Base-by-base conservation (phyloP, 2,797 vertebrate species). In the Zenarchopterus dispar region DNA sequence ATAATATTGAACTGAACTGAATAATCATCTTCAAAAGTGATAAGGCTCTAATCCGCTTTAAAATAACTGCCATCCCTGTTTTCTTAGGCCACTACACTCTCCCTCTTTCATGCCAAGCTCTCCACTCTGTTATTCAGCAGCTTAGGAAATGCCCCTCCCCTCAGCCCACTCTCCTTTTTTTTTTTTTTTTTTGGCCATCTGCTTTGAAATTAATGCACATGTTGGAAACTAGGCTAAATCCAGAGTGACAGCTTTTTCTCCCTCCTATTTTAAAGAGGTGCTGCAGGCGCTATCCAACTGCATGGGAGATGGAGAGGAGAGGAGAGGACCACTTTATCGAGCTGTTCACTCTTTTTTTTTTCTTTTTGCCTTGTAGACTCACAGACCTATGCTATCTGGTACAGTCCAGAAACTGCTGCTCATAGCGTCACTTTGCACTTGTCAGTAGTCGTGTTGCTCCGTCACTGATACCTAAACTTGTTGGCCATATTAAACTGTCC, bases 221-320 rank as follows among this genome's bases (percentile, higher is more conserved):
- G 88, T 88, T 90, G 83, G 83, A 91, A 93, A 92, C 77, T 91
- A 89, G 89, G 91, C 87, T 93, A 91, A 91, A 92, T 92, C 90
- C 85, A 87, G 88, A 91, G 82, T 87, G 92, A 91, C 88, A 88
- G 83, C 66, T 82, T 85, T 87, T 80, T 73, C 62, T 68, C 46
- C 62, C 65, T 83, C 71, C 81, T 89, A 80, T 87, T 89, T 89
- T 75, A 79, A 87, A 74, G 77, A 78, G 79, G 51, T 45, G 83
- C 87, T 87, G 70, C 71, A 70, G 85, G 86, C 81, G 6, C 45
- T 43, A 81, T 75, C 78, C 87, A 71, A 73, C 70, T 81, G 80
- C 17, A 77, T 74, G 73, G 70, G 83, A 78, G 77, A 78, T 23
- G 56, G 59, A 77, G 74, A 68, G 26, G 73, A 77, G 74, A 68